Percentiles rank a stretch among this genome's conserved stretches.
Conservation (phyloP, 2,113 vertebrate species). For the Trematocara marginatum region DNA sequence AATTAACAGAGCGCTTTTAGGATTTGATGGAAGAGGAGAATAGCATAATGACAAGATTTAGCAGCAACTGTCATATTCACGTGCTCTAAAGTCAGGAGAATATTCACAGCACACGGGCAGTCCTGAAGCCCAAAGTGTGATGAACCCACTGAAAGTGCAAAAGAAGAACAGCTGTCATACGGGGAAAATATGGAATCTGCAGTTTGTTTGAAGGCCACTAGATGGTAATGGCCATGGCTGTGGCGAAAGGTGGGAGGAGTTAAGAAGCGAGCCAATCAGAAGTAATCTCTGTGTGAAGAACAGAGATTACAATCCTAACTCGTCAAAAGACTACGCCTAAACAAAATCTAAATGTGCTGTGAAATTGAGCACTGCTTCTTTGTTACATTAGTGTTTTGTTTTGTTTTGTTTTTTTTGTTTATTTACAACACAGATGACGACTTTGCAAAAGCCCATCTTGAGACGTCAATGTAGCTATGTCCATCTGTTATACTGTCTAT, state of each 20-base stretch:
- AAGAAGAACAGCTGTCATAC: not conserved
- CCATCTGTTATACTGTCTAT: not conserved
- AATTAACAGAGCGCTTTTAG: not conserved
- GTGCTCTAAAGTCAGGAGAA: not conserved
- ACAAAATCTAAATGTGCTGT: not conserved
- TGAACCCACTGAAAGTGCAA: not conserved
- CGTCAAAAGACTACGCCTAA: not conserved
- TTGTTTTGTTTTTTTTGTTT: not conserved
- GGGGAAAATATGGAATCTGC: not conserved
- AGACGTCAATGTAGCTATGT: not conserved
- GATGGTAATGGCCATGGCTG: not conserved
- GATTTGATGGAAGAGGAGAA: not conserved
- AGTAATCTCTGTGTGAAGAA: not conserved
- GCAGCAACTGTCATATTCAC: not conserved
- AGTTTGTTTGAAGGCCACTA: not conserved
- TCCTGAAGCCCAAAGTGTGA: not conserved
- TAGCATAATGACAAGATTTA: not conserved
- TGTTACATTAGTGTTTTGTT: not conserved
- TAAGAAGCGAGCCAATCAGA: not conserved
- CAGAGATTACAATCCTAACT: not conserved
- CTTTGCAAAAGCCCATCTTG: not conserved
- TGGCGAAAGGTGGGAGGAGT: not conserved
- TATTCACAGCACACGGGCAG: not conserved
- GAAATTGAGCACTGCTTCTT: not conserved
- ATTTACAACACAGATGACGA: not conserved